These are phyloP conservation scores for Bombyx mori DNA, from an alignment of 1,140 invertebrate genomes.

Conservation along the genomic window ASM3026992v2 NC_085121.1:14472001-14472500, in stretches of 20 bases:
- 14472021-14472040: too few species aligned
- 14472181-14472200: conserved; percentile 13
- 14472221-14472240: conserved; percentile 12
- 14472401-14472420: too few species aligned
- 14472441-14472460: neutral
- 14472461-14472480: neutral
- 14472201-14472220: conserved; percentile 5
- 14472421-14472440: neutral
- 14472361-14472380: too few species aligned
- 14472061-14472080: too few species aligned
- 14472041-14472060: too few species aligned
- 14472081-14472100: too few species aligned
- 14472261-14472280: conserved; percentile 10
- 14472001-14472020: too few species aligned
- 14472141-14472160: conserved; percentile 8
- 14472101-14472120: too few species aligned
- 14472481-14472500: neutral
- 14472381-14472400: too few species aligned
- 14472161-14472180: conserved; percentile 4
- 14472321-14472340: too few species aligned
- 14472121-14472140: neutral
- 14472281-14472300: conserved; percentile 5
- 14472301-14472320: neutral
- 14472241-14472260: conserved; percentile 6
- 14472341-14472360: too few species aligned